phyloP scores from a whole-genome alignment of 2,888 invertebrate species.

The Abrostola triplasia region DNA sequence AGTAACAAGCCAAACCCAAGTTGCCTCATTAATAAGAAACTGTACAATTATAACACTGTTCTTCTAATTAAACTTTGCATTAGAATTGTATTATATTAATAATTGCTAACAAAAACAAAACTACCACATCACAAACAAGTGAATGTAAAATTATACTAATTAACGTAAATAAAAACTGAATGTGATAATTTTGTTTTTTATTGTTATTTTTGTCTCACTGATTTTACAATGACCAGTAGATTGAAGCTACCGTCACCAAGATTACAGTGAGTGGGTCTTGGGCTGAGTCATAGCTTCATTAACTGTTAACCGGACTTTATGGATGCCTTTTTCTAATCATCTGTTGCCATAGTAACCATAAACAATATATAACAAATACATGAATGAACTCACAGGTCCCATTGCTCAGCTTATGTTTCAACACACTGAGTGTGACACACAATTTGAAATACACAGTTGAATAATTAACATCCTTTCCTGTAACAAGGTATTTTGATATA shows the following conservation, averaged over 20 bases:
- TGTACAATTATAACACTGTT: slow-evolving; percentile 56
- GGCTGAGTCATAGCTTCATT: slow-evolving; percentile 69
- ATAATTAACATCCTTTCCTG: slow-evolving; percentile 12
- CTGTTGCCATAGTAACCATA: slow-evolving; percentile 55
- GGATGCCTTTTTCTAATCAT: slow-evolving; percentile 81
- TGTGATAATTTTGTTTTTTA: slow-evolving; percentile 65
- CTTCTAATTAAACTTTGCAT: slow-evolving; percentile 58
- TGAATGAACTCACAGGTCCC: slow-evolving; percentile 61
- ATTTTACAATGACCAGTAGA: slow-evolving; percentile 76
- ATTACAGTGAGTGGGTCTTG: slow-evolving; percentile 77
- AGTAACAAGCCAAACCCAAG: slow-evolving; percentile 72
- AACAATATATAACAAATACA: background rate
- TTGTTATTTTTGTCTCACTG: slow-evolving; percentile 70
- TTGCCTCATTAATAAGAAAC: slow-evolving; percentile 65
- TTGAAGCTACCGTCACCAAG: slow-evolving; percentile 72
- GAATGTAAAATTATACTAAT: background rate
- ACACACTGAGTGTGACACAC: slow-evolving; percentile 59
- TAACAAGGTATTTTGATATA: slow-evolving; percentile 43
- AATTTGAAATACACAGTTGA: slow-evolving; percentile 59
- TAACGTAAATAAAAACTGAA: slow-evolving; percentile 22
- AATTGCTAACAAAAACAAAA: slow-evolving; percentile 61
- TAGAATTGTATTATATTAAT: slow-evolving; percentile 36
- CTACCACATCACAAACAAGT: slow-evolving; percentile 55
- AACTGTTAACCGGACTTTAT: slow-evolving; percentile 67
- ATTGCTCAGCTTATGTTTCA: slow-evolving; percentile 60